These are phyloP conservation scores for Oncorhynchus kisutch DNA, from an alignment of 2,113 vertebrate genomes.

Conservation along the genomic window DNA sequence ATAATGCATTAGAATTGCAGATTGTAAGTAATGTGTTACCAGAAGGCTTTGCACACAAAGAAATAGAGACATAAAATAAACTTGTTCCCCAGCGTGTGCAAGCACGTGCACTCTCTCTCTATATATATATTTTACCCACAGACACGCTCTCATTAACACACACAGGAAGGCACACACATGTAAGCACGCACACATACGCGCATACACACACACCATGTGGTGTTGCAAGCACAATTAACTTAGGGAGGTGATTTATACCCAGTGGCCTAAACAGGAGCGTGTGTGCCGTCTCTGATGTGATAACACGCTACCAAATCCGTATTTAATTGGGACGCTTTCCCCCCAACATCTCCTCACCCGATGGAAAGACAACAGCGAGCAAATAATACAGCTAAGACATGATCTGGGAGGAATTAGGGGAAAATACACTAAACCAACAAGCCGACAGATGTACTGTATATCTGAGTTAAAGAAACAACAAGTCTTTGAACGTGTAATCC, in stretches of 20 bases:
- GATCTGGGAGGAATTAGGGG: slow-evolving; percentile 26
- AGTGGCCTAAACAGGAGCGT: slow-evolving; percentile 36
- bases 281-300: slow-evolving; percentile 42
- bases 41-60: neutral
- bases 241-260: slow-evolving; percentile 39
- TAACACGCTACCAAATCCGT: slow-evolving; percentile 58
- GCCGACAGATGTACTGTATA: slow-evolving; percentile 24
- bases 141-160: neutral
- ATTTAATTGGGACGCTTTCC: slow-evolving; percentile 60
- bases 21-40: too few relatives aligned
- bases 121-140: neutral
- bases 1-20: too few relatives aligned
- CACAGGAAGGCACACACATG: neutral
- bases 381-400: neutral
- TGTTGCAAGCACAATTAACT: slow-evolving; percentile 26
- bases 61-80: neutral
- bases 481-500: slow-evolving; percentile 57
- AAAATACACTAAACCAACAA: slow-evolving; percentile 38
- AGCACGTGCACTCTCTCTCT: neutral
- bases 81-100: too few relatives aligned
- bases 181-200: neutral
- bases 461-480: slow-evolving; percentile 37
- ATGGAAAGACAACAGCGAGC: slow-evolving; percentile 45
- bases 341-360: slow-evolving; percentile 22
- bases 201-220: slow-evolving; percentile 13